Base-by-base conservation (phyloP, 2,888 invertebrate genomes). In the Tyria jacobaeae region DNA sequence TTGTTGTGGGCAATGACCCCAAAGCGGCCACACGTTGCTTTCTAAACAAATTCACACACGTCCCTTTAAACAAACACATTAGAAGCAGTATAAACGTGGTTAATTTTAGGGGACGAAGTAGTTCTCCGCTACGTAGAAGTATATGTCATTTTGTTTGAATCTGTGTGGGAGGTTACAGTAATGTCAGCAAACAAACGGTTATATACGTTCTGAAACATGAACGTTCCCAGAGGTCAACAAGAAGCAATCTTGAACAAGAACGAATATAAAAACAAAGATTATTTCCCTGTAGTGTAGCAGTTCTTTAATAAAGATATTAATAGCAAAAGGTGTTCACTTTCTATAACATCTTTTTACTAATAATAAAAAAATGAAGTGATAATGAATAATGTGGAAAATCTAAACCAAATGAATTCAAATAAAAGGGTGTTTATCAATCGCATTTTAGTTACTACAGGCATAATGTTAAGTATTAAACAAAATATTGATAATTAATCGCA, bases 41-140 rank as follows among this genome's bases (percentile, higher is more conserved):
- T 64, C 77, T 76, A 62, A 74, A 70, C 79, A 86, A 82, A 85
- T 85, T 83, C 84, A 87, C 82, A 80, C 71, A 79, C 74, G 70
- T 69, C 81, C 79, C 75, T 78, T 76, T 73, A 78, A 81, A 83
- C 83, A 83, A 80, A 83, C 70, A 72, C 56, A 66, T 75, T 67
- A 65, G 66, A 44, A 60, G 58, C 58, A 69, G 64, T 73, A 73
- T 58, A 56, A 54, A 70, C 51, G 37, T 57, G 39, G 52, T 37
- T 37, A 53, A 24, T 53, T 35, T 76, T 35, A 60, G 57, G 44
- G 31, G 44, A 31, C 34, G 37, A 54, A 65, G 49, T 51, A 51
- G 35, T 21, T 9, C 21, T 35, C 15, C 24, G 21, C 24, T 51
- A 9, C 15, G 15, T 24, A 5, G 15, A 35, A 15, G 35, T 51